These are phyloP conservation scores for Bradysia coprophila DNA, from an alignment of 1,140 invertebrate species.

Conservation along the genomic window DNA sequence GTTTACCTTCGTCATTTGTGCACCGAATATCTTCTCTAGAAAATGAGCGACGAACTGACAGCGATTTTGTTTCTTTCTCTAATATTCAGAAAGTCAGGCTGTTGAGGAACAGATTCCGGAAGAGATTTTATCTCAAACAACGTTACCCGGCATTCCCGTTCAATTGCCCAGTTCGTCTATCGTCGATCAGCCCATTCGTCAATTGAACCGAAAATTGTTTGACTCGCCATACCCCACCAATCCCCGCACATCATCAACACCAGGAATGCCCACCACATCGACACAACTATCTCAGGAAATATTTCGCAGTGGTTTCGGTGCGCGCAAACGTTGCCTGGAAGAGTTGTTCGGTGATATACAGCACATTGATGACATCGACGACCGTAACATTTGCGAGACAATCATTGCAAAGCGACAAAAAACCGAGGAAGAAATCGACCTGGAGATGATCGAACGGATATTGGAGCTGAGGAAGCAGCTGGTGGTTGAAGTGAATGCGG, in stretches of 20 bases:
- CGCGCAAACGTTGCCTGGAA: constrained; percentile 33
- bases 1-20: neutral
- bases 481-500: constrained; percentile 16
- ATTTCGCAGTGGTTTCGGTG: constrained; percentile 6
- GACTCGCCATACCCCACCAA: neutral
- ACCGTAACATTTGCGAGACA: constrained; percentile 22
- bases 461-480: constrained; percentile 32
- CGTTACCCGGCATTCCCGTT: no score
- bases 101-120: no score
- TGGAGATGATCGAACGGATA: constrained; percentile 43
- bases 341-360: constrained; percentile 53
- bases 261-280: constrained; percentile 15
- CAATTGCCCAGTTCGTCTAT: no score
- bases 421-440: constrained; percentile 31
- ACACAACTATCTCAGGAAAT: constrained; percentile 6
- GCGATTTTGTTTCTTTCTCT: no score
- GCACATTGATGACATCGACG: constrained; percentile 31
- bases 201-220: neutral
- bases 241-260: constrained; percentile 5
- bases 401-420: constrained; percentile 27
- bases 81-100: no score
- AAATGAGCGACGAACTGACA: no score
- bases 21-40: no score
- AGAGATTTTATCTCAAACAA: no score
- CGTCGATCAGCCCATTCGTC: neutral